Evolutionary conservation across 2,888 invertebrate species (phyloP).

Genomic region (Leptinotarsa peninsularis): DNA sequence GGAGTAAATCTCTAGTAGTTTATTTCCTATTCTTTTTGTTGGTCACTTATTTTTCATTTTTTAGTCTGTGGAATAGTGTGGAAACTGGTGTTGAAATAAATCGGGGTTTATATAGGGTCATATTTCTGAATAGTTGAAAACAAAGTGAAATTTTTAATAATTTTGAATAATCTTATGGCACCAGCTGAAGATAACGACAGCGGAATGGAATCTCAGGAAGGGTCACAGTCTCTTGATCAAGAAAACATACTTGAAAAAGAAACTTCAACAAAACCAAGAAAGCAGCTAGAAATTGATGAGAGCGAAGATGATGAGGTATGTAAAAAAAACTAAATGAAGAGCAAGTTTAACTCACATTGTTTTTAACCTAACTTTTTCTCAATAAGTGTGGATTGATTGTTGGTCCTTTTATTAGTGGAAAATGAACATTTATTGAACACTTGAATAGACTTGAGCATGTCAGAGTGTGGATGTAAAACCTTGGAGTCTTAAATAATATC

Average conservation of each 20-base stretch:
- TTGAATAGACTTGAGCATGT: too few species aligned
- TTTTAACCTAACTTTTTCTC: constrained; percentile 45
- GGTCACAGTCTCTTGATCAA: constrained; percentile 60
- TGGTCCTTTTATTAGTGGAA: background rate
- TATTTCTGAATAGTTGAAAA: background rate
- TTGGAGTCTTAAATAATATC: too few species aligned
- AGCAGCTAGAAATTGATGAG: constrained; percentile 60
- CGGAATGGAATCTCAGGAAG: constrained; percentile 69
- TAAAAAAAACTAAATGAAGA: background rate
- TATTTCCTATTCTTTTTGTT: too few species aligned
- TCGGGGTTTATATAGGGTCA: too few species aligned
- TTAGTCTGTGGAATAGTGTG: background rate
- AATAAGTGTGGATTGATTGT: background rate
- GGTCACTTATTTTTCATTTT: background rate
- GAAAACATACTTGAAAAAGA: constrained; percentile 48
- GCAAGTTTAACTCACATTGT: background rate
- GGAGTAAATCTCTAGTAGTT: background rate
- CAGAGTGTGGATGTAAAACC: too few species aligned
- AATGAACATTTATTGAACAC: too few species aligned
- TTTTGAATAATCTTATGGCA: constrained; percentile 63
- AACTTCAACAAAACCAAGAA: constrained; percentile 56
- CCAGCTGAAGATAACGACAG: constrained; percentile 68
- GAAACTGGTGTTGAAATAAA: background rate
- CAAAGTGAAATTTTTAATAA: constrained; percentile 18
- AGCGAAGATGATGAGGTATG: constrained; percentile 65